phyloP scores from a whole-genome alignment of 1,140 invertebrate genomes.

The Ericerus pela region DNA sequence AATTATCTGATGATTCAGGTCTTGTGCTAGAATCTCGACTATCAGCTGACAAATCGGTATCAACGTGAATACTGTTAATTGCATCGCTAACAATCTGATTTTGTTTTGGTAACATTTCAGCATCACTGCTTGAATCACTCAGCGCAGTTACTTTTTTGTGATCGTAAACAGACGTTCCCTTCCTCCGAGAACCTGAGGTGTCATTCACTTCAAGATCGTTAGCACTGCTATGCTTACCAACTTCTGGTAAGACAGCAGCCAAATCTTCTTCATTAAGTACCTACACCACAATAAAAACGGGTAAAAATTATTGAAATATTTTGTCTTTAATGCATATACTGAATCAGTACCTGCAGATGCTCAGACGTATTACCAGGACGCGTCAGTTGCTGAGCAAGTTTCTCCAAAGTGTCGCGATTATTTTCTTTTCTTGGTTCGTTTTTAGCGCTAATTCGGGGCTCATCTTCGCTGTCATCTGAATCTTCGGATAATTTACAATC shows the following conservation, averaged over 20 bases:
- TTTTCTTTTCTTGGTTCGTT: neutral
- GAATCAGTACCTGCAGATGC: conserved; percentile 24
- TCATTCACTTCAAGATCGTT: conserved; percentile 40
- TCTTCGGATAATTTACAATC: conserved; percentile 13
- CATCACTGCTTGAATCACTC: conserved; percentile 38
- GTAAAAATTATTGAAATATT: no score
- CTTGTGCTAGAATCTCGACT: conserved; percentile 28
- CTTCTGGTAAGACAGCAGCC: conserved; percentile 46
- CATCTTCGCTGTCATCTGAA: conserved; percentile 20
- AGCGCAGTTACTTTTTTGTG: conserved; percentile 19
- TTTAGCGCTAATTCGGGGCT: neutral
- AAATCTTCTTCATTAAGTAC: conserved; percentile 52
- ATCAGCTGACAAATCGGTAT: conserved; percentile 38
- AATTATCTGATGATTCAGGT: conserved; percentile 8
- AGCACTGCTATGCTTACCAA: conserved; percentile 40
- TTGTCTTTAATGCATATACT: no score
- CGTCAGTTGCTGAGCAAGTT: conserved; percentile 22
- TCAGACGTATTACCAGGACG: conserved; percentile 19
- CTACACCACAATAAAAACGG: no score
- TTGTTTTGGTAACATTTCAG: conserved; percentile 41
- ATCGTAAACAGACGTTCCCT: conserved; percentile 18
- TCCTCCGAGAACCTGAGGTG: conserved; percentile 19
- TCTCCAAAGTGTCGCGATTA: conserved; percentile 20
- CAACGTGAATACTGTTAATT: conserved; percentile 40
- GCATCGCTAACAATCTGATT: conserved; percentile 47